These are phyloP conservation scores for Ictalurus punctatus DNA, from an alignment of 2,113 vertebrate genomes.

Conservation along the genomic window DNA sequence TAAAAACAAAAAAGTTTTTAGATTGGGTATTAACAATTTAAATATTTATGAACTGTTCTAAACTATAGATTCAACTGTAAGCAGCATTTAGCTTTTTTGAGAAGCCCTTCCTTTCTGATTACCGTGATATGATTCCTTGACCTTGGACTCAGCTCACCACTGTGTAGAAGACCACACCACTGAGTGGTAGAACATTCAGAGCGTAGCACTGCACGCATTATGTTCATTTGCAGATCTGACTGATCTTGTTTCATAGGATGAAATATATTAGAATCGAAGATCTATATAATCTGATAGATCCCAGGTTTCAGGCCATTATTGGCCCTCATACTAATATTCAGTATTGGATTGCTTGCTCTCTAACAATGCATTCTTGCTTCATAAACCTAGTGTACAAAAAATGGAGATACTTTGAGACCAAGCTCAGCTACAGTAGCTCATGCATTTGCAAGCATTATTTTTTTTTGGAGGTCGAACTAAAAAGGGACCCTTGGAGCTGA, in stretches of 20 bases:
- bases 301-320: not conserved
- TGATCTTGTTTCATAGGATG: not conserved
- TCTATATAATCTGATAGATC: not conserved
- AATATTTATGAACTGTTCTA: not conserved
- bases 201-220: too few species aligned
- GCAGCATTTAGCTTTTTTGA: not conserved
- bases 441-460: not conserved
- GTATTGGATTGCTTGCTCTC: not conserved
- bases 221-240: too few species aligned
- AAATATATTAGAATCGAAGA: not conserved
- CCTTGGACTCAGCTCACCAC: too few species aligned
- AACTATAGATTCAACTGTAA: not conserved
- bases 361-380: not conserved
- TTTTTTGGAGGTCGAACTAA: too few species aligned
- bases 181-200: too few species aligned
- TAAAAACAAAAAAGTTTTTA: not conserved
- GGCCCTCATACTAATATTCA: not conserved
- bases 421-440: not conserved
- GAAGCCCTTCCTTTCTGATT: not conserved
- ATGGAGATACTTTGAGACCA: not conserved
- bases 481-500: too few species aligned
- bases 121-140: too few species aligned
- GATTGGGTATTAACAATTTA: not conserved
- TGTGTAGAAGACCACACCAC: too few species aligned
- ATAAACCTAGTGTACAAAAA: not conserved